These are phyloP conservation scores for Ips nitidus DNA, from an alignment of 1,140 invertebrate genomes.

Conservation along the genomic window DNA sequence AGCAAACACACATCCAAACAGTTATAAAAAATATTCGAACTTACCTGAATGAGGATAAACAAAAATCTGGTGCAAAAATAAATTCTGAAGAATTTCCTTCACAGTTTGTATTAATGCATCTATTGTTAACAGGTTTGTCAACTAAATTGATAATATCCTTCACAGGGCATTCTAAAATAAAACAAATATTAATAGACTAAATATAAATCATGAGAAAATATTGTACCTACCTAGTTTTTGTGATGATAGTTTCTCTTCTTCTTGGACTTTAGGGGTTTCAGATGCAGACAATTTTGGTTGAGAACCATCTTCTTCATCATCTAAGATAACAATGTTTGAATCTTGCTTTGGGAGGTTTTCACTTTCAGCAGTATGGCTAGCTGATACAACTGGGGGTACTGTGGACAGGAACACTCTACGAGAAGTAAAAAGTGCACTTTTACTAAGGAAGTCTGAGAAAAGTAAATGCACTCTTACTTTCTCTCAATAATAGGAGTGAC, in stretches of 20 bases:
- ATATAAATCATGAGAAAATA: not conserved
- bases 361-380: not conserved
- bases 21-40: not conserved
- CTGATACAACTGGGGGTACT: not conserved
- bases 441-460: not conserved
- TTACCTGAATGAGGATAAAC: conserved; percentile 54
- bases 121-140: conserved; percentile 43
- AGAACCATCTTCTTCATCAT: not conserved
- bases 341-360: not conserved
- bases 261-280: not conserved
- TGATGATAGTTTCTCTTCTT: too few species aligned
- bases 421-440: not conserved
- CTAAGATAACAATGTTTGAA: conserved; percentile 1
- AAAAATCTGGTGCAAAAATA: conserved; percentile 55
- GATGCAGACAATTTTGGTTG: not conserved
- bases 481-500: conserved; percentile 43
- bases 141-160: conserved; percentile 47
- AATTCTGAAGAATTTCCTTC: conserved; percentile 52
- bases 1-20: too few species aligned
- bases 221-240: too few species aligned
- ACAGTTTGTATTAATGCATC: conserved; percentile 60
- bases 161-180: conserved; percentile 12
- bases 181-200: not conserved
- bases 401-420: not conserved
- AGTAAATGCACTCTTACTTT: not conserved